Base-by-base conservation (phyloP, 2,888 invertebrate species). In the Acleris holmiana region DNA sequence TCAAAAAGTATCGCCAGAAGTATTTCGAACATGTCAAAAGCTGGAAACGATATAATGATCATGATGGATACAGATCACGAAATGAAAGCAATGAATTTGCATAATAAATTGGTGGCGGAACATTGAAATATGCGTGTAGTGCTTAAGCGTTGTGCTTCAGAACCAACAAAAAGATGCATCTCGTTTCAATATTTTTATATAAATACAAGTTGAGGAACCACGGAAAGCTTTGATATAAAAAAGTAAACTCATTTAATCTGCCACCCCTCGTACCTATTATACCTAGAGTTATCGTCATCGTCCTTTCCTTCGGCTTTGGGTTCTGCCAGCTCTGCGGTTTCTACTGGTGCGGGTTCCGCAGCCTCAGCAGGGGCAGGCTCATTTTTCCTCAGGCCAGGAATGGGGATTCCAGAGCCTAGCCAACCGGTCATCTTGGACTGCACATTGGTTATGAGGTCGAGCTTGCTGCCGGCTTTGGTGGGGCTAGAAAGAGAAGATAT, bases 241-340 rank as follows among this genome's bases (percentile, higher is more conserved):
- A 44, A 64, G 80, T 79, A 84, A 88, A 88, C 91, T 92, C 93
- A 93, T 92, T 92, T 78, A 73, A 81, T 90, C 90, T 82, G 93
- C 89, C 82, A 83, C 94, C 94, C 94, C 91, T 81, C 94, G 93
- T 94, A 94, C 94, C 94, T 94, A 94, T 93, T 94, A 93, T 95
- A 96, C 96, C 96, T 96, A 91, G 96, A 96, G 93, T 97, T 96
- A 93, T 97, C 97, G 87, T 97, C 97, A 89, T 97, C 97, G 79
- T 97, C 97, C 86, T 94, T 94, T 51, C 80, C 85, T 71, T 91
- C 91, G 0, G 84, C 78, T 71, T 86, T 90, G 47, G 83, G 76
- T 57, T 89, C 88, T 0, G 84, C 82, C 8, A 85, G 82, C 72
- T 93, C 93, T 4, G 79, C 76, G n/a, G 86, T 84, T 69, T 92